These are phyloP conservation scores for Puffinus mauretanicus DNA, from an alignment of 2,113 vertebrate species.

Conservation along the genomic window DNA sequence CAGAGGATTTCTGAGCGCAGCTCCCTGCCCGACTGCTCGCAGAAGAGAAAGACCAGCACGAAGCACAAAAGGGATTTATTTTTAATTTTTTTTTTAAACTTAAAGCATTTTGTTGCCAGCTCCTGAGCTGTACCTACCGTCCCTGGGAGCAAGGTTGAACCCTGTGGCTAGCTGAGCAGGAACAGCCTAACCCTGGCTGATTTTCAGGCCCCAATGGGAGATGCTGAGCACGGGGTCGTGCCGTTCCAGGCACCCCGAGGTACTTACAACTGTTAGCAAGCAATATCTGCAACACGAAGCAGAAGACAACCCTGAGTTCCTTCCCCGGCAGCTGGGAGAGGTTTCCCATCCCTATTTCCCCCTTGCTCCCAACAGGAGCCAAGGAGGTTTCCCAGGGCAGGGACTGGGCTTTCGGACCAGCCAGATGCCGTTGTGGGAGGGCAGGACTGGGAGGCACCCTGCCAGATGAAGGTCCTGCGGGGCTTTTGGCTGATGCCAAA, in stretches of 20 bases:
- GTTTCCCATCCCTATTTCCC: not conserved
- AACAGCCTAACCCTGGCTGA: not conserved
- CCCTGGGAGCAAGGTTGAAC: rapidly evolving
- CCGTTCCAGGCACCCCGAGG: not conserved
- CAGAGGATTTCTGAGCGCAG: not conserved
- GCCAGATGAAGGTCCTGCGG: not conserved
- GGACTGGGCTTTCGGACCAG: not conserved
- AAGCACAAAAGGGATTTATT: not conserved
- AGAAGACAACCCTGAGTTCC: not conserved
- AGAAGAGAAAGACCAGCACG: not conserved
- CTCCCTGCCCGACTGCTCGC: rapidly evolving
- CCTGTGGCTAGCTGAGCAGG: not conserved
- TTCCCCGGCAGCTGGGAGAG: not conserved
- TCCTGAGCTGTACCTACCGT: not conserved
- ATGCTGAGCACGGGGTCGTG: not conserved
- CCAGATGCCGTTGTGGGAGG: not conserved
- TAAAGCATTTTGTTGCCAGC: not conserved
- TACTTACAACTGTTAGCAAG: no score
- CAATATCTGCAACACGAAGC: no score
- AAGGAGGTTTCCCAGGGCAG: not conserved
- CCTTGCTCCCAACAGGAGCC: not conserved
- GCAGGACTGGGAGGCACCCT: not conserved
- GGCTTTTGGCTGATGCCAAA: not conserved
- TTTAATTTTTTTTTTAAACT: no score
- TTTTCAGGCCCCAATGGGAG: not conserved